Conservation (phyloP, 1,140 invertebrate genomes). For the Eurytemora carolleeae region DNA sequence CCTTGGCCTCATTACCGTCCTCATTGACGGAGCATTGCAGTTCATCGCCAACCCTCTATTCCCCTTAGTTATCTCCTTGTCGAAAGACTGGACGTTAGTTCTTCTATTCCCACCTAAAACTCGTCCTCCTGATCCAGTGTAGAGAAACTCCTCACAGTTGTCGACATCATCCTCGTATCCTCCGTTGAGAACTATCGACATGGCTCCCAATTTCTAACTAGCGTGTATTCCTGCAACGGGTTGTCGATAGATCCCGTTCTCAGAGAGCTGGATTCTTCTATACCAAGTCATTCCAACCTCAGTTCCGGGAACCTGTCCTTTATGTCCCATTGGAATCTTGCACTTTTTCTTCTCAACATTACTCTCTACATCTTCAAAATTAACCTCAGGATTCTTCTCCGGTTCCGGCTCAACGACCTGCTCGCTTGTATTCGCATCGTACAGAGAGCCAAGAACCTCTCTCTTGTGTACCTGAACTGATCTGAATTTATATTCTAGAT, state of each 20-base stretch:
- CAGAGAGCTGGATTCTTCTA: conserved; percentile 31
- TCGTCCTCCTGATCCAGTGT: conserved; percentile 35
- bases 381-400: too few relatives aligned
- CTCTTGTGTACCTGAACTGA: too few relatives aligned
- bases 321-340: conserved; percentile 33
- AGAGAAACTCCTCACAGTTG: conserved; percentile 57
- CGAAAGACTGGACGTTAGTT: conserved; percentile 53
- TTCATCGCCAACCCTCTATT: conserved; percentile 61
- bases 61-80: conserved; percentile 56
- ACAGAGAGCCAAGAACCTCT: too few relatives aligned
- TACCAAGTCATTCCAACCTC: not conserved
- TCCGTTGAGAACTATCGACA: not conserved
- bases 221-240: conserved; percentile 40
- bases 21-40: conserved; percentile 44
- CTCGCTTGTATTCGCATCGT: too few relatives aligned
- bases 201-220: not conserved
- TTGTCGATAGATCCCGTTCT: conserved; percentile 58
- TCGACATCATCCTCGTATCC: conserved; percentile 71
- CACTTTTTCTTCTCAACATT: too few relatives aligned
- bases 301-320: not conserved
- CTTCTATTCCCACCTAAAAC: conserved; percentile 45
- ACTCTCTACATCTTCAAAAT: too few relatives aligned
- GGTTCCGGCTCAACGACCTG: too few relatives aligned
- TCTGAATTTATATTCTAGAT: too few relatives aligned
- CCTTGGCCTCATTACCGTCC: too few relatives aligned